Conservation (phyloP, 23 tunicate genomes). For the Aplidium turbinatum region DNA sequence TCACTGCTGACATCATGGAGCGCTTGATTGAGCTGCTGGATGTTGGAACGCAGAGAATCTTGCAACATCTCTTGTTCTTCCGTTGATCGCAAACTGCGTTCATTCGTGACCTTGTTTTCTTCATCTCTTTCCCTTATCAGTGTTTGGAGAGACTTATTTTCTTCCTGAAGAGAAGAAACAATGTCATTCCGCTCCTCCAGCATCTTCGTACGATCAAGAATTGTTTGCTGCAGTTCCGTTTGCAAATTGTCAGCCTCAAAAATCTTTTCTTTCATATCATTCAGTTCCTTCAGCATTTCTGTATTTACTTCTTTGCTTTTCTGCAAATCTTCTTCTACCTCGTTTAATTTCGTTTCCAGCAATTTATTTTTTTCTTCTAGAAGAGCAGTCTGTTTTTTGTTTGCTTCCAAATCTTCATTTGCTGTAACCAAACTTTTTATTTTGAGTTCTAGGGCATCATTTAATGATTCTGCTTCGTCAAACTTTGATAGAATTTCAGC, state of each 20-base stretch:
- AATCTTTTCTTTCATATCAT: neutral
- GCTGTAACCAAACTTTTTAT: neutral
- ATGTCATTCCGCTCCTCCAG: too few species aligned
- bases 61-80: constrained; percentile 25
- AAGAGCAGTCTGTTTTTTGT: neutral
- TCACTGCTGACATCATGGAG: neutral
- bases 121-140: too few species aligned
- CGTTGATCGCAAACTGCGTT: neutral
- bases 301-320: neutral
- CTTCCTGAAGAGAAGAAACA: constrained; percentile 24
- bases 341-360: neutral
- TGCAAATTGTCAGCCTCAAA: too few species aligned
- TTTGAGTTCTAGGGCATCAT: too few species aligned
- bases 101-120: too few species aligned
- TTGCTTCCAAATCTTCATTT: neutral
- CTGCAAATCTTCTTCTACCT: neutral
- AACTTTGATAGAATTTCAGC: too few species aligned
- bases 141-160: neutral
- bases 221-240: too few species aligned
- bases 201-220: too few species aligned
- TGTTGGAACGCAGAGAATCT: constrained; percentile 28
- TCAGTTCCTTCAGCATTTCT: neutral
- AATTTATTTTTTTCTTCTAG: neutral
- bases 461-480: too few species aligned
- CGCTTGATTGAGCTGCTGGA: neutral